Evolutionary conservation across 2,888 invertebrate species (phyloP).

Genomic region (Lathronympha strigana): DNA sequence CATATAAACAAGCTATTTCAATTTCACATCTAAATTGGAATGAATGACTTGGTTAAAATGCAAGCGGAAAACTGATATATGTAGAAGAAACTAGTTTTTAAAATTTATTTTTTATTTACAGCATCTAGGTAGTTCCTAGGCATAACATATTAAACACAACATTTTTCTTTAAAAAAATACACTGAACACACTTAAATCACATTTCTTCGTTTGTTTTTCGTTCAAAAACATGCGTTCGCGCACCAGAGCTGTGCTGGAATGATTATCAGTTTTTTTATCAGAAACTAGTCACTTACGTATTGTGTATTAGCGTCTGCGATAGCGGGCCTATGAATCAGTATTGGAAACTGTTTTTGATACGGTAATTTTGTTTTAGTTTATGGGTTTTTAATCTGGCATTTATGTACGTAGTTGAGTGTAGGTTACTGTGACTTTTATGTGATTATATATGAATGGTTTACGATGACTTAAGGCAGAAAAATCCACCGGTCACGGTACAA

Average conservation of each 20-base stretch:
- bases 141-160: background rate
- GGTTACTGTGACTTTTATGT: conserved; percentile 8
- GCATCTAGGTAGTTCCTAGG: no score
- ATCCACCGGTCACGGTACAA: background rate
- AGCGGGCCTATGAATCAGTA: conserved; percentile 56
- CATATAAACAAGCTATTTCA: conserved; percentile 24
- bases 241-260: conserved; percentile 68
- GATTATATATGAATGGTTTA: background rate
- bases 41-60: conserved; percentile 3
- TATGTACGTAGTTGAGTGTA: conserved; percentile 4
- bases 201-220: conserved; percentile 11
- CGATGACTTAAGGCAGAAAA: background rate
- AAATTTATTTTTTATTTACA: no score
- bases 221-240: conserved; percentile 68
- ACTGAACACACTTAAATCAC: background rate
- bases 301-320: conserved; percentile 78
- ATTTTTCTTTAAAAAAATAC: background rate
- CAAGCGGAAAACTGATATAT: background rate
- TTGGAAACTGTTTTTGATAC: conserved; percentile 60
- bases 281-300: conserved; percentile 75
- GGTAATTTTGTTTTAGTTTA: conserved; percentile 51
- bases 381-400: conserved; percentile 20
- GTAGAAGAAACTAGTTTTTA: no score
- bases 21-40: conserved; percentile 6
- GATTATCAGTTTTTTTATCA: conserved; percentile 79